Conservation (phyloP, 2,888 invertebrate species). For the Phlogophora meticulosa region DNA sequence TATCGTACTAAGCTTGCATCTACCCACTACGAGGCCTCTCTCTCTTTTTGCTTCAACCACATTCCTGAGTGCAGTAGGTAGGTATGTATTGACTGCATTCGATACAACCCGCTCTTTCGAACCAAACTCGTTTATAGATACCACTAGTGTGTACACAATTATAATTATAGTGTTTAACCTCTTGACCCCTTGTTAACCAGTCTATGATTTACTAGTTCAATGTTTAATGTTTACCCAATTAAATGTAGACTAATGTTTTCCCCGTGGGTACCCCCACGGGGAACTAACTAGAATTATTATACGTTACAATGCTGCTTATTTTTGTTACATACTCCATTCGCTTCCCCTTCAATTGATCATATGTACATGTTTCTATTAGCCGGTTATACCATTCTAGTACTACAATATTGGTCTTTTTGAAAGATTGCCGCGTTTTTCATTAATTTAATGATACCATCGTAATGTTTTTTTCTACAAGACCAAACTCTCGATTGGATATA, state of each 20-base stretch:
- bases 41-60: constrained; percentile 48
- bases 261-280: too few species aligned
- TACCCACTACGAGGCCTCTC: constrained; percentile 16
- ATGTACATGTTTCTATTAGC: too few species aligned
- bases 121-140: constrained; percentile 37
- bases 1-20: neutral
- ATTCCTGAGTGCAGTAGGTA: constrained; percentile 22
- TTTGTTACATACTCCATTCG: too few species aligned
- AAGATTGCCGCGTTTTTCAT: too few species aligned
- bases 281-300: too few species aligned
- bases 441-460: too few species aligned
- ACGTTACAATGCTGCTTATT: too few species aligned
- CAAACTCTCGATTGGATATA: constrained; percentile 2
- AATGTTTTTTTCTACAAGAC: neutral
- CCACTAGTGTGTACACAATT: constrained; percentile 2
- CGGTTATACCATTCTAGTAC: too few species aligned
- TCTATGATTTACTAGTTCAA: neutral
- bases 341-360: too few species aligned
- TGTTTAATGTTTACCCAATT: too few species aligned
- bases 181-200: constrained; percentile 19
- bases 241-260: too few species aligned
- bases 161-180: constrained; percentile 19
- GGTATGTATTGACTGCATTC: constrained; percentile 37
- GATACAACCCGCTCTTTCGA: constrained; percentile 25
- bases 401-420: too few species aligned